Percentiles rank a stretch among this genome's conserved stretches.
Evolutionary conservation across 2,888 invertebrate species (phyloP).

Genomic region (Drosophila siamana): DNA sequence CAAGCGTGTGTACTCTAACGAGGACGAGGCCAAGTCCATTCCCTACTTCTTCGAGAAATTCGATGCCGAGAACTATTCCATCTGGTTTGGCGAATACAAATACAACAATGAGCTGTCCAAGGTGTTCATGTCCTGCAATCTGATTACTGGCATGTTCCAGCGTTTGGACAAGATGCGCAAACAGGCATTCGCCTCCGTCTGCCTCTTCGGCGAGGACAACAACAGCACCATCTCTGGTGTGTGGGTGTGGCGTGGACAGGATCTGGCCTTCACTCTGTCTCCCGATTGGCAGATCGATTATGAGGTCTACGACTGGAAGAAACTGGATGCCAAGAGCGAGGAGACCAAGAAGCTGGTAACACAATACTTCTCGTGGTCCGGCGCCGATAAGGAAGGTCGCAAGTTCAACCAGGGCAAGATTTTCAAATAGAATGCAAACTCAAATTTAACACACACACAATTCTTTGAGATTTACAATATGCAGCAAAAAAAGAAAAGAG

Average conservation of each 20-base stretch:
- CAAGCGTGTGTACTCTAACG: slow-evolving; percentile 98
- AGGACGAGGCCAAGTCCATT: slow-evolving; percentile 96
- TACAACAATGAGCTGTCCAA: slow-evolving; percentile 96
- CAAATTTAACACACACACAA: slow-evolving; percentile 13
- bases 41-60: slow-evolving; percentile 99
- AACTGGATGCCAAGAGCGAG: slow-evolving; percentile 92
- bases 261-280: slow-evolving; percentile 95
- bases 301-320: slow-evolving; percentile 97
- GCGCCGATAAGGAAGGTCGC: slow-evolving; percentile 94
- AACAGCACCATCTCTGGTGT: slow-evolving; percentile 97
- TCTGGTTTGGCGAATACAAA: slow-evolving; percentile 99
- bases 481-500: slow-evolving; percentile 21
- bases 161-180: slow-evolving; percentile 99
- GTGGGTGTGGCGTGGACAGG: slow-evolving; percentile 99
- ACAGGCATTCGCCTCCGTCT: slow-evolving; percentile 96
- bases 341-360: slow-evolving; percentile 94
- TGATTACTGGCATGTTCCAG: slow-evolving; percentile 99
- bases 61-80: slow-evolving; percentile 97
- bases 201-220: slow-evolving; percentile 96
- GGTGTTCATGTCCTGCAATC: slow-evolving; percentile 99
- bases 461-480: slow-evolving; percentile 58
- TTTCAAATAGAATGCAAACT: slow-evolving; percentile 91
- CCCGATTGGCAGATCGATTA: slow-evolving; percentile 99
- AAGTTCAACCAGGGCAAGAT: slow-evolving; percentile 99
- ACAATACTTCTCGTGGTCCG: slow-evolving; percentile 96